Evolutionary conservation across 2,113 vertebrate genomes (phyloP).

Genomic region (Coturnix japonica): DNA sequence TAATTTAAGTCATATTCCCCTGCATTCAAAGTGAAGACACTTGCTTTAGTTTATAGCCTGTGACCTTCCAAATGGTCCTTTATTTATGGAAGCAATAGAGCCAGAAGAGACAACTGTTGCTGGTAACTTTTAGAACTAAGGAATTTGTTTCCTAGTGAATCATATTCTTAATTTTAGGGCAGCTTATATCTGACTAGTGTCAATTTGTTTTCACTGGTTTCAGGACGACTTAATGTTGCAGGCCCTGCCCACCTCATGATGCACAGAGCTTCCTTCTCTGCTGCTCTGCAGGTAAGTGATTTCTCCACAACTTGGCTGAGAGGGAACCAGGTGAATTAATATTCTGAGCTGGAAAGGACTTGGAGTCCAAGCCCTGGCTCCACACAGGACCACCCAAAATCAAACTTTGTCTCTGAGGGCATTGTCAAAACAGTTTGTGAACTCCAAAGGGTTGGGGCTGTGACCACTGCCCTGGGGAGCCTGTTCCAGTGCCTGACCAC

Average conservation of each 20-base stretch:
- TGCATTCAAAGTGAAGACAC: slow-evolving; percentile 6
- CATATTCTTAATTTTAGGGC: not conserved
- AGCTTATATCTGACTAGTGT: not conserved
- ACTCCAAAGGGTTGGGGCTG: not conserved
- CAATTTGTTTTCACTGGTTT: not conserved
- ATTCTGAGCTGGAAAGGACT: not conserved
- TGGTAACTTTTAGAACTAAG: slow-evolving; percentile 16
- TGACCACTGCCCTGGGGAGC: not conserved
- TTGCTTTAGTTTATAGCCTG: slow-evolving; percentile 8
- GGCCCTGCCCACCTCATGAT: not conserved
- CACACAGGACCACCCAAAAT: not conserved
- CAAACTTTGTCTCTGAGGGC: not conserved
- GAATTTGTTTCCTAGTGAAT: slow-evolving; percentile 11
- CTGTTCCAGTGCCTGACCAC: not conserved
- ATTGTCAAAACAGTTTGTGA: not conserved
- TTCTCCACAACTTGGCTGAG: not conserved
- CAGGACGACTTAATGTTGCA: not conserved
- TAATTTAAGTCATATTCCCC: slow-evolving; percentile 3
- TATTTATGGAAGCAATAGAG: not conserved
- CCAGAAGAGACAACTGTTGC: not conserved
- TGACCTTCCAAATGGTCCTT: not conserved
- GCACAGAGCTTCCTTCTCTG: not conserved
- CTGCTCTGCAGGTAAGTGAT: not conserved
- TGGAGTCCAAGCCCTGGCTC: not conserved
- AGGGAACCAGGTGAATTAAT: not conserved